Percentiles rank a stretch among this genome's conserved stretches.
These are phyloP conservation scores for Trimorus sp. DNA, from an alignment of 2,888 invertebrate species.

Conservation along the genomic window DNA sequence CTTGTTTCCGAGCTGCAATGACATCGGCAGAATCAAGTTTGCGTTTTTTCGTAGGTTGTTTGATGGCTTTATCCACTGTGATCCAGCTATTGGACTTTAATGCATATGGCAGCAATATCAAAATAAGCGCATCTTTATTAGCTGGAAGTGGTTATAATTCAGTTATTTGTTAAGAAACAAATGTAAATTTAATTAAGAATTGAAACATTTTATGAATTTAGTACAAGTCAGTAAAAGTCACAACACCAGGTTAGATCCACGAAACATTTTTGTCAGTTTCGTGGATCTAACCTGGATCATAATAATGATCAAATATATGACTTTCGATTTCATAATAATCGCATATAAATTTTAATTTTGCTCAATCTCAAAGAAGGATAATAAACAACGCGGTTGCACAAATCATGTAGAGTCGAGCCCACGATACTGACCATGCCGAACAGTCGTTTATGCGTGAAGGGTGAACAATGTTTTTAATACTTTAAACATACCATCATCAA, in stretches of 20 bases:
- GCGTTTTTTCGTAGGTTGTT: slow-evolving; percentile 10
- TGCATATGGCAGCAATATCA: slow-evolving; percentile 9
- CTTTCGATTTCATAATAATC: no score
- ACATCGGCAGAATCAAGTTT: slow-evolving; percentile 9
- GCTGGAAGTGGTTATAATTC: neutral
- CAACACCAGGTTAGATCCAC: no score
- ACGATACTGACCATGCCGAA: neutral
- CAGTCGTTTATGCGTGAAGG: neutral
- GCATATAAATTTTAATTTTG: no score
- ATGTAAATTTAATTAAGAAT: neutral
- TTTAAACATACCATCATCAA: neutral
- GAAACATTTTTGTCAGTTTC: no score
- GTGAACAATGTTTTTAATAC: neutral
- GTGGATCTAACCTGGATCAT: no score
- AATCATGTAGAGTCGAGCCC: neutral
- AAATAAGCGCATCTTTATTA: slow-evolving; percentile 4
- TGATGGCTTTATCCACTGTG: neutral
- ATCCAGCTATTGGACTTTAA: slow-evolving; percentile 16
- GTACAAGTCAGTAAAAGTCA: no score
- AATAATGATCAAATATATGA: no score
- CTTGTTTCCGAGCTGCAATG: slow-evolving; percentile 8
- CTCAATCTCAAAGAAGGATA: no score
- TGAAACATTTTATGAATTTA: no score
- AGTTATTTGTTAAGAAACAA: neutral
- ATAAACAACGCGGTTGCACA: no score